Conservation (phyloP, 2,888 invertebrate genomes). For the Acrobeloides nanus region DNA sequence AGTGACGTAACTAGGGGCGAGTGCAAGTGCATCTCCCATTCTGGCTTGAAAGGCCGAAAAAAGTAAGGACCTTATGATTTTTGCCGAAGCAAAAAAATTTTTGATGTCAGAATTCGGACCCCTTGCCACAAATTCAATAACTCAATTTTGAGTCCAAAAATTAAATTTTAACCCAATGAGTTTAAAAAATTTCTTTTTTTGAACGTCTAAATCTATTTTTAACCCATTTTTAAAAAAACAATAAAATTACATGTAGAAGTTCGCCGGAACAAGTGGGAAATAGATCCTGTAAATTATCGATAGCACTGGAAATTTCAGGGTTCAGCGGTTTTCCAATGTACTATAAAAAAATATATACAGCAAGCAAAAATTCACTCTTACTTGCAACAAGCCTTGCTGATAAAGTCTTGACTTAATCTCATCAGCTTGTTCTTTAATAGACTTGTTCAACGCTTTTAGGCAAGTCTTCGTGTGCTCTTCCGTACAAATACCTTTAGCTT, state of each 20-base stretch:
- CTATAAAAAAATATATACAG: slow-evolving; percentile 9
- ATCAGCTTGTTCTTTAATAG: slow-evolving; percentile 11
- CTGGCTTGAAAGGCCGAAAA: too few species aligned
- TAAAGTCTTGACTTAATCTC: slow-evolving; percentile 9
- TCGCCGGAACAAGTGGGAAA: slow-evolving; percentile 11
- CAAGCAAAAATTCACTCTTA: not conserved
- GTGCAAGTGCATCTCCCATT: too few species aligned
- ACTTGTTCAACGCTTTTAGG: slow-evolving; percentile 6
- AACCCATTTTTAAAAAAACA: too few species aligned
- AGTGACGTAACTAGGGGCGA: too few species aligned
- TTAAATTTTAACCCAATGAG: too few species aligned
- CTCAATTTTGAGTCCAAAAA: too few species aligned
- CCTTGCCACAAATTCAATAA: too few species aligned
- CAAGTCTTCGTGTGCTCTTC: slow-evolving; percentile 7
- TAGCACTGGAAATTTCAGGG: slow-evolving; percentile 6
- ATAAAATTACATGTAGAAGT: slow-evolving; percentile 16
- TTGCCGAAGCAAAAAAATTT: too few species aligned
- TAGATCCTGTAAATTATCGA: slow-evolving; percentile 11
- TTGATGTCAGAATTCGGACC: too few species aligned
- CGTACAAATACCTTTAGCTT: slow-evolving; percentile 7
- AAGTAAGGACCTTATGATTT: too few species aligned
- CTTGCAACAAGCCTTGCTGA: slow-evolving; percentile 10
- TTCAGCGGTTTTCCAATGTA: slow-evolving; percentile 16
- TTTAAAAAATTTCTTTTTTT: too few species aligned
- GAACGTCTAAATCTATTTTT: too few species aligned